Percentiles rank a stretch among this genome's conserved stretches.
These are phyloP conservation scores for Cyphomyrmex costatus DNA, from an alignment of 1,140 invertebrate genomes.

Conservation along the genomic window DNA sequence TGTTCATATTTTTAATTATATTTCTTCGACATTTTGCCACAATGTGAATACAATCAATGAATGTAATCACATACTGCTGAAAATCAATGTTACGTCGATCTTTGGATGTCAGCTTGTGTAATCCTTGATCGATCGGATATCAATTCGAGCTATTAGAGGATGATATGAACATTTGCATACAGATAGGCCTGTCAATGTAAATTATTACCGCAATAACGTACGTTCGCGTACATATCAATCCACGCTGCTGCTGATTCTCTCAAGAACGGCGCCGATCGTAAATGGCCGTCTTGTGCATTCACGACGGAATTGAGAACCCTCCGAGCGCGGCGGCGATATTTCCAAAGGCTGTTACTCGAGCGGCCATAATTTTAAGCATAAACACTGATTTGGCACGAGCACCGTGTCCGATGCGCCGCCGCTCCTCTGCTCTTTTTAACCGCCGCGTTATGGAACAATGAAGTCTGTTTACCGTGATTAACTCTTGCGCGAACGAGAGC, in stretches of 20 bases:
- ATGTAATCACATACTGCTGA: not conserved
- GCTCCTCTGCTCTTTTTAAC: slow-evolving; percentile 57
- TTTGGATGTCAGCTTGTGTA: slow-evolving; percentile 57
- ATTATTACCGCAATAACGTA: slow-evolving; percentile 69
- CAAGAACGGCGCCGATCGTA: slow-evolving; percentile 11
- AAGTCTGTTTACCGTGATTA: slow-evolving; percentile 78
- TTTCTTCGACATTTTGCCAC: not conserved
- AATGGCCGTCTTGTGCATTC: not conserved
- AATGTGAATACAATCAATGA: no score
- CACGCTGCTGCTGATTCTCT: slow-evolving; percentile 28
- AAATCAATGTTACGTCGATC: slow-evolving; percentile 2
- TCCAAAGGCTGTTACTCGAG: slow-evolving; percentile 78
- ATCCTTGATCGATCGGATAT: slow-evolving; percentile 69
- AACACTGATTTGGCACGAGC: slow-evolving; percentile 82
- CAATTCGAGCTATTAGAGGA: slow-evolving; percentile 57
- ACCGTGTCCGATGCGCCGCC: slow-evolving; percentile 56
- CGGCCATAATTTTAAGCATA: slow-evolving; percentile 82
- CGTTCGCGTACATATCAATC: slow-evolving; percentile 34
- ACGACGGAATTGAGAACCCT: slow-evolving; percentile 75
- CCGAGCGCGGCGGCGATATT: slow-evolving; percentile 70
- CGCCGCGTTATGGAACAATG: slow-evolving; percentile 72
- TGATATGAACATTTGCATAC: slow-evolving; percentile 69
- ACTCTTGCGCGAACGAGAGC: slow-evolving; percentile 73
- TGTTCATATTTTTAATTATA: not conserved
- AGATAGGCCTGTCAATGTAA: slow-evolving; percentile 73